Evolutionary conservation across 2,797 vertebrate species (phyloP).

Genomic region (Lithobates sylvaticus): DNA sequence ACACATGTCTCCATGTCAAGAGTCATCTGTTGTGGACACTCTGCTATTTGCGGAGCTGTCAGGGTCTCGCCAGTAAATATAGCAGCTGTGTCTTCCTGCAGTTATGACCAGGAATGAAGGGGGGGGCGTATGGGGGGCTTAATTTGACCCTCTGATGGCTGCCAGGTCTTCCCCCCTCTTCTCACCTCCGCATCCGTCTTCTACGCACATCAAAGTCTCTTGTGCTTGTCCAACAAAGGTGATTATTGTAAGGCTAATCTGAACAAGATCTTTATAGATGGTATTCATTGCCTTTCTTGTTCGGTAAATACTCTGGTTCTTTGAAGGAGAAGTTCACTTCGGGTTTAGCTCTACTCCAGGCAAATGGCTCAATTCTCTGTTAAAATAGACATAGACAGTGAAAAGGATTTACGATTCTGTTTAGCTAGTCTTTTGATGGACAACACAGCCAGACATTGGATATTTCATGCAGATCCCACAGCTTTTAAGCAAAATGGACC

Average conservation of each 20-base stretch:
- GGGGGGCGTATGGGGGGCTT: too few species aligned
- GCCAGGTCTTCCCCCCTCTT: neutral
- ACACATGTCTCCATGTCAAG: neutral
- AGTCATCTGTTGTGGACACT: slow-evolving; percentile 7
- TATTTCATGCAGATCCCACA: too few species aligned
- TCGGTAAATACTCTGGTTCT: neutral
- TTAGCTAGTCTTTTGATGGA: too few species aligned
- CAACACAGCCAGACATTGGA: too few species aligned
- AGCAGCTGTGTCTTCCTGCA: slow-evolving; percentile 1
- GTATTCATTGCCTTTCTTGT: too few species aligned
- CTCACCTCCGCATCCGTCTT: neutral
- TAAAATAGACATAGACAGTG: too few species aligned
- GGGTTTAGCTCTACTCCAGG: too few species aligned
- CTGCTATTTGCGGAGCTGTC: slow-evolving; percentile 40
- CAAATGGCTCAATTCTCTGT: too few species aligned
- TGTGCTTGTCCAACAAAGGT: neutral
- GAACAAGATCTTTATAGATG: neutral
- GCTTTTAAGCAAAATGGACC: too few species aligned
- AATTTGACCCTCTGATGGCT: neutral
- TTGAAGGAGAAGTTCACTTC: neutral
- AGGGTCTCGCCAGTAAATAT: neutral
- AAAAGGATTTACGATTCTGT: too few species aligned
- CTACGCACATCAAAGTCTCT: neutral
- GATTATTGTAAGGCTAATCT: neutral
- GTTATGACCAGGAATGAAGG: neutral